Evolutionary conservation across 2,113 vertebrate species (phyloP).

Genomic region (Lipotes vexillifer): DNA sequence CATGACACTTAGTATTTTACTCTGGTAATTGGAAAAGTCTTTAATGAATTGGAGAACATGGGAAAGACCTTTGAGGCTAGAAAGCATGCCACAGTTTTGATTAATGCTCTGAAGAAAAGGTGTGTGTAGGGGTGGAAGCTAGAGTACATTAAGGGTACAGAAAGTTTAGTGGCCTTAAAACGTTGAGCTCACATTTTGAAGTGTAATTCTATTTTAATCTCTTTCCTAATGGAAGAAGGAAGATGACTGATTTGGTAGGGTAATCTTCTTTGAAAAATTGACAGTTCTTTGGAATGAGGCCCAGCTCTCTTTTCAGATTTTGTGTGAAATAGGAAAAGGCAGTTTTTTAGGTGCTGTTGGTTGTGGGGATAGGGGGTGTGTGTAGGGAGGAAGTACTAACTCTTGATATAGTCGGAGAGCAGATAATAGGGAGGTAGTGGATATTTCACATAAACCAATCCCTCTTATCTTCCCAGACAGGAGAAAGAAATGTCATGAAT

Average conservation of each 20-base stretch:
- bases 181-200: slow-evolving; percentile 55
- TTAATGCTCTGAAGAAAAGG: slow-evolving; percentile 8
- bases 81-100: slow-evolving; percentile 15
- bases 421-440: neutral
- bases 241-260: neutral
- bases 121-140: neutral
- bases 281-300: slow-evolving; percentile 1
- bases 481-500: neutral
- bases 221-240: neutral
- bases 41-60: neutral
- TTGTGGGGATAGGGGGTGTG: neutral
- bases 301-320: slow-evolving; percentile 30
- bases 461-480: neutral
- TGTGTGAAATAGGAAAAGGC: slow-evolving; percentile 25
- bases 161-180: slow-evolving; percentile 49
- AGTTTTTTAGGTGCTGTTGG: slow-evolving; percentile 14
- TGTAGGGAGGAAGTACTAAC: neutral
- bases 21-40: neutral
- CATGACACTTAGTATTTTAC: slow-evolving; percentile 19
- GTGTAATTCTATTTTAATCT: slow-evolving; percentile 56
- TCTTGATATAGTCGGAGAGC: neutral
- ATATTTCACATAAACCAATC: neutral
- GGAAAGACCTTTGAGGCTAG: neutral
- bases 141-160: slow-evolving; percentile 1
- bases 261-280: slow-evolving; percentile 36